Base-by-base conservation (phyloP, 2,113 vertebrate genomes). In the Gadus macrocephalus region DNA sequence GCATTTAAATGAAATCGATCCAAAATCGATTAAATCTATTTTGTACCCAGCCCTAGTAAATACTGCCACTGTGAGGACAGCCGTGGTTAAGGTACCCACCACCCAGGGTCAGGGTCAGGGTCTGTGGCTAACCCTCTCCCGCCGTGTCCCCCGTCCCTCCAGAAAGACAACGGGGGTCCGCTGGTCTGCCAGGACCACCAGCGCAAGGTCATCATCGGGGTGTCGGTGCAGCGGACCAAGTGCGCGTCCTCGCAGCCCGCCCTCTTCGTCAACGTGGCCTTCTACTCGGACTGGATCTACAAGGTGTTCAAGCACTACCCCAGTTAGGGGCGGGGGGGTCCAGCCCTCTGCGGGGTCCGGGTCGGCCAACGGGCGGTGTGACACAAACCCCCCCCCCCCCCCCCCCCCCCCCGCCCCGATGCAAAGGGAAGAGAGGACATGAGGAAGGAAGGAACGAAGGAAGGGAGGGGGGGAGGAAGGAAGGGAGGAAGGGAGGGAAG, bases 231-330 rank as follows among this genome's bases (percentile, higher is more conserved):
- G 68, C 94, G 96, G 62, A 93, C 96, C 0, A 96, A 96, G 61
- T 99, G 97, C 62, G 95, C 94, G 76, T 95, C 81, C 73, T 92
- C 85, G 28, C 94, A 95, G 31, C 96, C 97, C 7, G 95, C 94
- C 0, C 93, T 98, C 70, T 99, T 98, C 77, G 92, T 98, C 55
- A 93, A 95, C 20, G 96, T 98, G 55, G 95, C 97, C 0, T 97
- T 94, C 83, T 99, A 98, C 79, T 94, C 95, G 0, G 93, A 93
- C 77, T 98, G 97, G 97, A 98, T 99, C 86, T 94, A 95, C 78
- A 99, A 98, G 91, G 95, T 99, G 60, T 91, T 91, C 77, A 91
- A 80, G 76, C 81, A 88, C 67, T 93, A 92, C 75, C 89, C 90
- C 7, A 87, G 77, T 68, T 58, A 83, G 74, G 81, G 89, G n/a